Evolutionary conservation across 1,140 invertebrate species (phyloP).

Genomic region (Maniola jurtina): DNA sequence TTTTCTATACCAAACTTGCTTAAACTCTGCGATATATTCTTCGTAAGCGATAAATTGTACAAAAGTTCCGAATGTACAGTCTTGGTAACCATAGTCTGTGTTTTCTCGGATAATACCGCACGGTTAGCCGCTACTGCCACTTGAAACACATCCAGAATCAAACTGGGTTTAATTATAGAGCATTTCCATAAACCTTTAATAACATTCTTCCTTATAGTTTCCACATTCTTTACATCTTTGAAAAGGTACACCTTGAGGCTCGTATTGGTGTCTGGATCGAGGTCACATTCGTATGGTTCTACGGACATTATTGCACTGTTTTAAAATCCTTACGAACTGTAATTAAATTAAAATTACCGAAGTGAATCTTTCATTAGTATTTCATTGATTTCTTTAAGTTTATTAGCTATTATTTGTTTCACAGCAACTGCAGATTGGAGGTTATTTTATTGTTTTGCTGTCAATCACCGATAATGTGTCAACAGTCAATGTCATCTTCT

Average conservation of each 20-base stretch:
- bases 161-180: conserved; percentile 81
- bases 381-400: too few relatives aligned
- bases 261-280: conserved; percentile 77
- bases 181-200: conserved; percentile 80
- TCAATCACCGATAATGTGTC: too few relatives aligned
- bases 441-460: too few relatives aligned
- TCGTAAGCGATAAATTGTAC: conserved; percentile 84
- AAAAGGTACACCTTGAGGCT: conserved; percentile 79
- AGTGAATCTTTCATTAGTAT: too few relatives aligned
- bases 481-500: too few relatives aligned
- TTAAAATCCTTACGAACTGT: neutral
- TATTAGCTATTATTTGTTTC: too few relatives aligned
- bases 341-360: too few relatives aligned
- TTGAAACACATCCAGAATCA: conserved; percentile 84
- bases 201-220: conserved; percentile 78
- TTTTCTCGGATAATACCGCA: conserved; percentile 79
- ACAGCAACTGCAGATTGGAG: too few relatives aligned
- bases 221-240: conserved; percentile 80
- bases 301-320: conserved; percentile 12
- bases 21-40: conserved; percentile 84
- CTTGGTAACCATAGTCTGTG: conserved; percentile 79
- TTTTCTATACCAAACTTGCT: conserved; percentile 82
- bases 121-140: conserved; percentile 84
- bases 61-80: conserved; percentile 84
- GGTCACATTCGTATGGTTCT: conserved; percentile 46